phyloP scores from a whole-genome alignment of 2,888 invertebrate species.

The Melolontha melolontha region DNA sequence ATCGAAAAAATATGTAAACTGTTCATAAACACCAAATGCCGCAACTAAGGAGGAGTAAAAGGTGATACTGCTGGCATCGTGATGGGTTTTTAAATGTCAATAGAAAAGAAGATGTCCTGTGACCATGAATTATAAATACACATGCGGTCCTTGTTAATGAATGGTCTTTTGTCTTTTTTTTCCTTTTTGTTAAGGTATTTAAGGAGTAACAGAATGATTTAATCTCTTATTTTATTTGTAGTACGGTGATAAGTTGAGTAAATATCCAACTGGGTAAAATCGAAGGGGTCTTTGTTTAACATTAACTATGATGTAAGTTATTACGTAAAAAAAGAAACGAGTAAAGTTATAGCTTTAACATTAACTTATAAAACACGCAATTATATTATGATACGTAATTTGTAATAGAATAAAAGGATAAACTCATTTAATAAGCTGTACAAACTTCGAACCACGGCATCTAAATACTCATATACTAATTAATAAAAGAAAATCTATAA shows the following conservation, averaged over 20 bases:
- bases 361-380: too few species aligned
- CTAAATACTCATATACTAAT: too few species aligned
- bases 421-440: too few species aligned
- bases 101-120: slow-evolving; percentile 21
- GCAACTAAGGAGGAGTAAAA: slow-evolving; percentile 35
- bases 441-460: too few species aligned
- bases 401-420: too few species aligned
- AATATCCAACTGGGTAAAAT: too few species aligned
- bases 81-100: slow-evolving; percentile 35
- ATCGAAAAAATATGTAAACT: slow-evolving; percentile 30
- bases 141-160: slow-evolving; percentile 33
- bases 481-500: too few species aligned
- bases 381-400: too few species aligned
- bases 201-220: neutral
- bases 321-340: too few species aligned
- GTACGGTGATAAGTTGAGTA: neutral
- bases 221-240: neutral
- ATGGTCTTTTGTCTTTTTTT: slow-evolving; percentile 3
- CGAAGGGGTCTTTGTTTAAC: too few species aligned
- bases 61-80: slow-evolving; percentile 29
- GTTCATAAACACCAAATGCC: slow-evolving; percentile 13
- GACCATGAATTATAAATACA: slow-evolving; percentile 30
- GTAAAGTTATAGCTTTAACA: too few species aligned
- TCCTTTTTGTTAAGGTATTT: neutral
- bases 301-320: too few species aligned